Conservation (phyloP, 2,113 vertebrate genomes). For the Chlorodrepanis virens region DNA sequence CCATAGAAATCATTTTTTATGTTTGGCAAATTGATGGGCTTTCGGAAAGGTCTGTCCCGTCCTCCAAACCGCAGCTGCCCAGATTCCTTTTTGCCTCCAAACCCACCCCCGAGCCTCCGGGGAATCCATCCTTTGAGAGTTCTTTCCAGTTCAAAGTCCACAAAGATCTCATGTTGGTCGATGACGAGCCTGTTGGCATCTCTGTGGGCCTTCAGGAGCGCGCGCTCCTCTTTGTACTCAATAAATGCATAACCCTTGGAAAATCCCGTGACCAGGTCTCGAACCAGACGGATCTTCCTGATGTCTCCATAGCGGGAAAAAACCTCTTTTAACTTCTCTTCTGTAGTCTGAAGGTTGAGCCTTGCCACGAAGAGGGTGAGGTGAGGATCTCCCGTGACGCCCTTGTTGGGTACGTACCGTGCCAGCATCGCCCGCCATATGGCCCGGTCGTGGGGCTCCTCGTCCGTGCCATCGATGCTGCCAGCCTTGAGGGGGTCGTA, state of each 20-base stretch:
- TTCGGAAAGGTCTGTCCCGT: constrained; percentile 91
- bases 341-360: constrained; percentile 88
- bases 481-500: constrained; percentile 94
- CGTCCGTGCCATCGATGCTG: constrained; percentile 94
- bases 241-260: constrained; percentile 93
- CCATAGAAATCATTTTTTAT: constrained; percentile 61
- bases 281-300: constrained; percentile 84
- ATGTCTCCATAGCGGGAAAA: constrained; percentile 94
- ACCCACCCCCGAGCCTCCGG: constrained; percentile 88
- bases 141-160: constrained; percentile 92
- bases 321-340: constrained; percentile 85
- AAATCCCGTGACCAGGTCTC: constrained; percentile 90
- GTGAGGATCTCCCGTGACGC: constrained; percentile 85
- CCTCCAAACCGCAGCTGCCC: constrained; percentile 95
- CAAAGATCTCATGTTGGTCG: constrained; percentile 90
- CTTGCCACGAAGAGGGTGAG: constrained; percentile 90
- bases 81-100: constrained; percentile 94
- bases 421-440: constrained; percentile 91
- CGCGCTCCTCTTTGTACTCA: constrained; percentile 90
- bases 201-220: constrained; percentile 84
- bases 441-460: constrained; percentile 92
- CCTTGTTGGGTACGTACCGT: constrained; percentile 88
- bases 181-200: constrained; percentile 90
- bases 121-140: constrained; percentile 92
- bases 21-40: constrained; percentile 85